phyloP scores from a whole-genome alignment of 2,888 invertebrate genomes.

The Pegoplata infirma region DNA sequence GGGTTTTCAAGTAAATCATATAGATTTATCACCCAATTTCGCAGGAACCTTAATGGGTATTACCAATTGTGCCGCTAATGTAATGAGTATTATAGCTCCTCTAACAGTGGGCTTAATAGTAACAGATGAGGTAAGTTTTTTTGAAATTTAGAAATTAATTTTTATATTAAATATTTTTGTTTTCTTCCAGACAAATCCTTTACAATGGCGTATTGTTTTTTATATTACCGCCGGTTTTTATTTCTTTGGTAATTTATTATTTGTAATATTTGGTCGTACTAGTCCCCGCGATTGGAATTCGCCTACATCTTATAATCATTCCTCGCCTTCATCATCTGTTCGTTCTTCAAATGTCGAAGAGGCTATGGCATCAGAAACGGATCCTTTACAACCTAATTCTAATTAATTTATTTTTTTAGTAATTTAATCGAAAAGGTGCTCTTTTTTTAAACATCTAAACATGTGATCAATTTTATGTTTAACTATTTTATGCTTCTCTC shows the following conservation, averaged over 20 bases:
- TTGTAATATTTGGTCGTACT: slow-evolving; percentile 83
- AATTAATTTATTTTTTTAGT: slow-evolving; percentile 12
- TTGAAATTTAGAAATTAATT: neutral
- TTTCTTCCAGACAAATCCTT: slow-evolving; percentile 80
- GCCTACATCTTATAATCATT: slow-evolving; percentile 72
- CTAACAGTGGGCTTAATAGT: slow-evolving; percentile 81
- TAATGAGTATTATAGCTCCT: slow-evolving; percentile 83
- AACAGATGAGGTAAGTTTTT: slow-evolving; percentile 79
- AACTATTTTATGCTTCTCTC: neutral
- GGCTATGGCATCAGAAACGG: slow-evolving; percentile 28
- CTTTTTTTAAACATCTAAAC: neutral
- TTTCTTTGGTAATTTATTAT: slow-evolving; percentile 84
- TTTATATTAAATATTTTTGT: slow-evolving; percentile 61
- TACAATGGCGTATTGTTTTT: slow-evolving; percentile 87
- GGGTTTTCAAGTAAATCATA: slow-evolving; percentile 83
- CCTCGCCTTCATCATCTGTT: slow-evolving; percentile 10
- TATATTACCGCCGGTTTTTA: slow-evolving; percentile 86
- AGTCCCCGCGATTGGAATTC: slow-evolving; percentile 85
- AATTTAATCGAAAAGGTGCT: slow-evolving; percentile 14
- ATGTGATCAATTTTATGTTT: slow-evolving; percentile 20
- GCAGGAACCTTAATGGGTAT: slow-evolving; percentile 86
- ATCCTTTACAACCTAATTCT: slow-evolving; percentile 34
- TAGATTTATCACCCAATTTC: slow-evolving; percentile 84
- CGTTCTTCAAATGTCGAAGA: neutral
- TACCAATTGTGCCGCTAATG: slow-evolving; percentile 82